These are phyloP conservation scores for Seriola aureovittata DNA, from an alignment of 2,113 vertebrate genomes.

Conservation along the genomic window DNA sequence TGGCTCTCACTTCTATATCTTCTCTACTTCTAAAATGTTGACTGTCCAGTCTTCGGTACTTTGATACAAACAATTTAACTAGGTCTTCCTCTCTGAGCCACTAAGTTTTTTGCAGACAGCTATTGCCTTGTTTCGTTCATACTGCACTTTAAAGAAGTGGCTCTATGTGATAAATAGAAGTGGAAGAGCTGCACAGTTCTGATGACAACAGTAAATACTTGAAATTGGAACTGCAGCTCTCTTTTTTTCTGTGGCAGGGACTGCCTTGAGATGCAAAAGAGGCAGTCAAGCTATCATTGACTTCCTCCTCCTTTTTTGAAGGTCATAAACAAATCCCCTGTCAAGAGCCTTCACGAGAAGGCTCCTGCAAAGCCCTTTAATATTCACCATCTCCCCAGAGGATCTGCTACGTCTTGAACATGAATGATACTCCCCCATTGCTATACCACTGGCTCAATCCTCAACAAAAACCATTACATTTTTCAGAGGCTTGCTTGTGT, in stretches of 20 bases:
- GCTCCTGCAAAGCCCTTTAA: slow-evolving; percentile 72
- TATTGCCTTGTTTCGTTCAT: slow-evolving; percentile 10
- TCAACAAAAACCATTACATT: slow-evolving; percentile 70
- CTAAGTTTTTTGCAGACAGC: slow-evolving; percentile 11
- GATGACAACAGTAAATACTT: slow-evolving; percentile 53
- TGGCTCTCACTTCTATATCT: slow-evolving; percentile 31
- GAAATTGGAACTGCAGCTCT: slow-evolving; percentile 29
- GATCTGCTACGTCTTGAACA: slow-evolving; percentile 59
- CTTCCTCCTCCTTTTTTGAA: slow-evolving; percentile 65
- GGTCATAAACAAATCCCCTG: slow-evolving; percentile 80
- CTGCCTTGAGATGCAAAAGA: slow-evolving; percentile 67
- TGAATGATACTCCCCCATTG: slow-evolving; percentile 53
- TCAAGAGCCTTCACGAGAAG: slow-evolving; percentile 63
- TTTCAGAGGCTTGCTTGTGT: slow-evolving; percentile 66
- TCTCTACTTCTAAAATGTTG: slow-evolving; percentile 32
- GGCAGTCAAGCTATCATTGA: slow-evolving; percentile 58
- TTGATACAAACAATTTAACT: slow-evolving; percentile 55
- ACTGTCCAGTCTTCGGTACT: slow-evolving; percentile 14
- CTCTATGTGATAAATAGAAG: slow-evolving; percentile 33
- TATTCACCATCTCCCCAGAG: slow-evolving; percentile 75
- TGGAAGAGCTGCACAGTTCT: slow-evolving; percentile 22
- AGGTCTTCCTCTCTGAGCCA: slow-evolving; percentile 28
- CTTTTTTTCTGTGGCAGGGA: slow-evolving; percentile 1
- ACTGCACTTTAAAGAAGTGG: slow-evolving; percentile 24
- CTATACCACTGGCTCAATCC: slow-evolving; percentile 71